Conservation (phyloP, 2,797 vertebrate genomes). For the Squalus acanthias region DNA sequence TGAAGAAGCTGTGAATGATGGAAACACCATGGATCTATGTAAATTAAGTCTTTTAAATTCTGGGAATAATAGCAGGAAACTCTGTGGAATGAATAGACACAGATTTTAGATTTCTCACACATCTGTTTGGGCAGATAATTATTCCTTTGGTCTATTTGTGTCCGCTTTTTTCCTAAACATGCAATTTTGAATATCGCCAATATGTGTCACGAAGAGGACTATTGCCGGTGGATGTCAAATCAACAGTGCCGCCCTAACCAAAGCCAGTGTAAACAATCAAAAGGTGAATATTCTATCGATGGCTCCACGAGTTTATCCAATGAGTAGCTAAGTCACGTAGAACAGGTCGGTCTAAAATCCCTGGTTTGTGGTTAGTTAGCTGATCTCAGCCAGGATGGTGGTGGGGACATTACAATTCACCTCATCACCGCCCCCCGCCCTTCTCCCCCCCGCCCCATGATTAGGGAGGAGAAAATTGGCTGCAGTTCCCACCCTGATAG, state of each 20-base stretch:
- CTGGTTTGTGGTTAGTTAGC: neutral
- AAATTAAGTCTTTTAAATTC: constrained; percentile 20
- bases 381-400: neutral
- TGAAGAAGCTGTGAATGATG: constrained; percentile 30
- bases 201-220: constrained; percentile 22
- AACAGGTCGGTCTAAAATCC: neutral
- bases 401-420: neutral
- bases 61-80: constrained; percentile 10
- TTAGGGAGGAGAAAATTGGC: neutral
- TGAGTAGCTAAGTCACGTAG: neutral
- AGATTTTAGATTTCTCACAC: constrained; percentile 11
- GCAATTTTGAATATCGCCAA: constrained; percentile 23
- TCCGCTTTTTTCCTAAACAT: constrained; percentile 5
- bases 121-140: constrained; percentile 32
- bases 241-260: neutral
- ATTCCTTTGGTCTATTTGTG: constrained; percentile 10
- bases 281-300: neutral
- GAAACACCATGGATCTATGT: neutral
- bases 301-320: neutral
- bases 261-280: neutral
- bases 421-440: neutral
- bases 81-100: constrained; percentile 22
- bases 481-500: neutral
- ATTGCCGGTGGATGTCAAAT: neutral
- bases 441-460: too few relatives aligned